Evolutionary conservation across 2,113 vertebrate genomes (phyloP), one percentile per base, ranked within the genome.

Genomic region (Caloenas nicobarica): DNA sequence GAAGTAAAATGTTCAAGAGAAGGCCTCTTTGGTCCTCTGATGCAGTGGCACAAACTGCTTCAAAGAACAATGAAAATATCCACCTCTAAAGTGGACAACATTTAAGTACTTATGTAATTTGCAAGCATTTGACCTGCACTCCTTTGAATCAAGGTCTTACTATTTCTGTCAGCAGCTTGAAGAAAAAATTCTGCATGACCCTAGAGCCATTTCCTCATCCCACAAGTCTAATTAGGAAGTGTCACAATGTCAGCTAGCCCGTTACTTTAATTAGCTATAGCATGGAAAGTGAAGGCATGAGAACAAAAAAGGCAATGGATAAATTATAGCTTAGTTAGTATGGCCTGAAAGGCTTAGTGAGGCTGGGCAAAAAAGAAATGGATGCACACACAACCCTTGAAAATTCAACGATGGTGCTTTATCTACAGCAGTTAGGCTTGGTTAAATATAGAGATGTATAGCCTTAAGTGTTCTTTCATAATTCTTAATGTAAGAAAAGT

Each of bases 301-400:
- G 62, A 88, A 92, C 73, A 87, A 86, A 93, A 86, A 92, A 92
- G 82, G 91, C 91, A 96, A 88, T 88, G 70, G 79, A 94, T 25
- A 94, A 96, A 96, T 96, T 57, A 78, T 4, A 95, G 83, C 28
- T 74, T 89, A 79, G 84, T 66, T 42, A n/a, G 57, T 65, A 94
- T 83, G 83, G 84, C 77, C 83, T 74, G 89, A 85, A 86, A 86
- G 69, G 70, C 53, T 83, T 66, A 57, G 9, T 13, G 78, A 93
- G 19, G 66, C 53, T 87, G 84, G 53, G 54, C 51, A 38, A 84
- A 91, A 73, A 83, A 74, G 24, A 86, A 93, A 77, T 56, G 83
- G 57, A 95, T 72, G 65, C 18, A 90, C 19, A 81, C 64, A 96
- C 54, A 40, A 68, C 53, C 80, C 93, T 72, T 91, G 83, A 93